Base-by-base conservation (phyloP, 2,797 vertebrate species). In the Acridotheres tristis region DNA sequence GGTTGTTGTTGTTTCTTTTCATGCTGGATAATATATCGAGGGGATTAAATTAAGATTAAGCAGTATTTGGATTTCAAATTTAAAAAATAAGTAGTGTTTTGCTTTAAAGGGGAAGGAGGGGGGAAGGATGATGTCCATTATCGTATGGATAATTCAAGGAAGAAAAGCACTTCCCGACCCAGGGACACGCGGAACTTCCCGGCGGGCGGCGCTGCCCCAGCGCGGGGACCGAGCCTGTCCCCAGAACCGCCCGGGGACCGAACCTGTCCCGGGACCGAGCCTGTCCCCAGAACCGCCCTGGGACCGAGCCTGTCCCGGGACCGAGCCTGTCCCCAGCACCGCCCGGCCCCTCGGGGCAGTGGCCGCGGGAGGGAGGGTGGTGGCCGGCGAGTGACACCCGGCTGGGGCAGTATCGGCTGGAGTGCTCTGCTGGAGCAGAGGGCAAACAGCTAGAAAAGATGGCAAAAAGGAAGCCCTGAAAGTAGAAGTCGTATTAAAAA, bases 181-280 rank as follows among this genome's bases (percentile, higher is more conserved):
- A 2, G 65, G 34, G 26, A 42, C 19, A 1, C 2, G 55, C n/a
- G 13, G 40, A 19, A 2, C 6, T 2, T 13, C 10, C 72, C 62
- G 36, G 36, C 17, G 36, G 81, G n/a, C 9, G 54, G 72, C n/a
- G 54, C 82, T 59, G 82, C 54, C 62, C 54, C 54, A 4, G 15
- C 12, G 32, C 53, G 14, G 53, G 23, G 47, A 48, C 48, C 14
- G 25, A 50, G 55, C n/a, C 22, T 5, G 10, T 7, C 30, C 53
- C 32, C 8, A 30, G 25, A 30, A 11, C 53, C 15, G 26, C 50
- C 50, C 11, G 6, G 45, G 9, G 19, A 45, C 43, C 43, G 43
- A 43, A 18, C 43, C 43, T 18, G 18, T 43, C 45, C 45, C 22
- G 45, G 13, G 47, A 48, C 48, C 14, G 25, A 50, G 55, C n/a